Evolutionary conservation across 2,113 vertebrate species (phyloP).

Genomic region (Rhea americana): DNA sequence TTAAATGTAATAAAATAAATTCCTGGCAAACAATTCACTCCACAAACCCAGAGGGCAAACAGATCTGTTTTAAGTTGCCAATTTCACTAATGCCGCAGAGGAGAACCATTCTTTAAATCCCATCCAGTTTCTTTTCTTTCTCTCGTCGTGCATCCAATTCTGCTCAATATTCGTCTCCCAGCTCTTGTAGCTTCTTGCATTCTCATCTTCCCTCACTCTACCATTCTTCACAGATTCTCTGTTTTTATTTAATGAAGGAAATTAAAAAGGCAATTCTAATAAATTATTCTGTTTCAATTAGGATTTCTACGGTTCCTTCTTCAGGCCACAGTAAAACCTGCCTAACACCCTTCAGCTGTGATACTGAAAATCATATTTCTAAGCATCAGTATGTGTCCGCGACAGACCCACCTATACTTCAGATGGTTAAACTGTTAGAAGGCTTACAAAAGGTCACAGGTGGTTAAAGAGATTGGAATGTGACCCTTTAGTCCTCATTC

Average conservation of each 20-base stretch:
- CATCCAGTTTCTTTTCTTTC: not conserved
- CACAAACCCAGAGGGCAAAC: not conserved
- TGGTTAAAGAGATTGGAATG: not conserved
- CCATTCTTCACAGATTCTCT: not conserved
- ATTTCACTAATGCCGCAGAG: not conserved
- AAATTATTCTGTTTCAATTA: not conserved
- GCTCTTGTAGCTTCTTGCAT: not conserved
- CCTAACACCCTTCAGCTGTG: not conserved
- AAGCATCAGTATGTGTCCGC: not conserved
- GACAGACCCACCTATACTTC: not conserved
- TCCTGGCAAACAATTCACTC: not conserved
- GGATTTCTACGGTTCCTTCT: not conserved
- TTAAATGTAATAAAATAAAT: not conserved
- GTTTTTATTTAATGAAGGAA: not conserved
- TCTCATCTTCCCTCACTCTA: not conserved
- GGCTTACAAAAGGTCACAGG: not conserved
- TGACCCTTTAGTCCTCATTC: not conserved
- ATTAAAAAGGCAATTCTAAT: not conserved
- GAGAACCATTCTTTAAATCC: not conserved
- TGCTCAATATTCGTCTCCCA: not conserved
- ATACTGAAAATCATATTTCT: not conserved
- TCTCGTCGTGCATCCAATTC: not conserved
- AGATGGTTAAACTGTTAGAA: not conserved
- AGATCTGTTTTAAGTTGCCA: not conserved
- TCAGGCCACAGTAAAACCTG: not conserved